Base-by-base conservation (phyloP, 2,888 invertebrate species). In the Ditylenchus weischeri region DNA sequence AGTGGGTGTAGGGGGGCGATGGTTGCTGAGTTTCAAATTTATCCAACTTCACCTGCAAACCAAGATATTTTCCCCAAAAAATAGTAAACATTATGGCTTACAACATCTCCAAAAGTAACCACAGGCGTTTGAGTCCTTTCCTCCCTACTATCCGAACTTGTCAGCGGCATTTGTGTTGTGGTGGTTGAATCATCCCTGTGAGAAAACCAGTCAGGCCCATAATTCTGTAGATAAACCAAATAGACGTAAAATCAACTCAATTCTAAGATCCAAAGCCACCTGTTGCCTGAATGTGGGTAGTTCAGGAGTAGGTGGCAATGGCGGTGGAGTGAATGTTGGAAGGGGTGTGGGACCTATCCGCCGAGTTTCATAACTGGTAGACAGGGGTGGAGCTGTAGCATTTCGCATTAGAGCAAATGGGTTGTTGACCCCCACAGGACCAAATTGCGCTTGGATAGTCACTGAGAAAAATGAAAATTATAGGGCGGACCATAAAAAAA, bases 391-490 rank as follows among this genome's bases (percentile, higher is more conserved):
- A 11, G 59, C 66, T 36, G 66, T 65, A 10, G 62, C 62, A 47
- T 62, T 62, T 15, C 72, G 70, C 62, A 76, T 54, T 13, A 75
- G 54, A 13, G 73, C 78, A 29, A 74, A 74, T 1, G 79, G 77
- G 61, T 79, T 75, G 64, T 81, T 78, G 0, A 81, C 78, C 57
- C 79, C 80, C 48, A 81, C 73, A 0, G 81, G 81, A 0, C 81
- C 81, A 63, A 71, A 81, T 68, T 81, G 81, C 0, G 79, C 65
- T 15, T 71, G 70, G 15, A 75, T 67, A 0, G 66, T 71, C 21
- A 75, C 68, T 15, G 43, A 66, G n/a, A 57, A 47, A 13, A 3
- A 8, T 15, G 29, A 38, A 35, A 29, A 4, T 29, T 4, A 29
- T 4, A 29, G 5, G 29, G 29, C n/a, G n/a, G n/a, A n/a, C n/a